Conservation (phyloP, 2,797 vertebrate species). For the Hyperoplus immaculatus region DNA sequence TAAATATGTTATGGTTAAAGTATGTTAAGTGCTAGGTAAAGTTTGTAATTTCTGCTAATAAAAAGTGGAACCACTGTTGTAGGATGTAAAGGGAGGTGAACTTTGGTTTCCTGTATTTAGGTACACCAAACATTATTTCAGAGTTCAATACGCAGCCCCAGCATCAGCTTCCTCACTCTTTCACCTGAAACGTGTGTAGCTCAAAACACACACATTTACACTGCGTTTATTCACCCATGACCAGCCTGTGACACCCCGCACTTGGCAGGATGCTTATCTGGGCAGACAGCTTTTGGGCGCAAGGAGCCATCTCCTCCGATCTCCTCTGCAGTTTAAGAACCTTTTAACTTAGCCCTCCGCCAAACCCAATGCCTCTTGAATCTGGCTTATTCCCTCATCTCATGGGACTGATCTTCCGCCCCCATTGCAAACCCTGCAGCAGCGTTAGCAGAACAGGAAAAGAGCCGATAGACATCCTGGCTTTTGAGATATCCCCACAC, state of each 20-base stretch:
- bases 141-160: neutral
- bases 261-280: slow-evolving; percentile 83
- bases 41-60: neutral
- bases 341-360: slow-evolving; percentile 83
- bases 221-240: slow-evolving; percentile 73
- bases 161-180: slow-evolving; percentile 47
- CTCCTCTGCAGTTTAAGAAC: slow-evolving; percentile 83
- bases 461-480: slow-evolving; percentile 77
- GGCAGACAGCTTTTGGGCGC: slow-evolving; percentile 77
- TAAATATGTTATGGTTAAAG: neutral
- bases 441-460: slow-evolving; percentile 72
- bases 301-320: slow-evolving; percentile 81
- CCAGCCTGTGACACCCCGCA: slow-evolving; percentile 70
- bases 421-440: slow-evolving; percentile 78
- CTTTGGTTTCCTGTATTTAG: neutral
- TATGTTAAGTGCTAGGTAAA: neutral
- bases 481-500: slow-evolving; percentile 78
- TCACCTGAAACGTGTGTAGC: slow-evolving; percentile 51
- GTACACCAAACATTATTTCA: neutral
- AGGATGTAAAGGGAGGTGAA: neutral
- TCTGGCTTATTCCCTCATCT: slow-evolving; percentile 81
- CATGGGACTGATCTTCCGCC: slow-evolving; percentile 80
- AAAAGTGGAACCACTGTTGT: neutral
- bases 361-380: slow-evolving; percentile 76
- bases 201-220: slow-evolving; percentile 51